Evolutionary conservation across 2,113 vertebrate species (phyloP).

Genomic region (Nannobrachium achirus): DNA sequence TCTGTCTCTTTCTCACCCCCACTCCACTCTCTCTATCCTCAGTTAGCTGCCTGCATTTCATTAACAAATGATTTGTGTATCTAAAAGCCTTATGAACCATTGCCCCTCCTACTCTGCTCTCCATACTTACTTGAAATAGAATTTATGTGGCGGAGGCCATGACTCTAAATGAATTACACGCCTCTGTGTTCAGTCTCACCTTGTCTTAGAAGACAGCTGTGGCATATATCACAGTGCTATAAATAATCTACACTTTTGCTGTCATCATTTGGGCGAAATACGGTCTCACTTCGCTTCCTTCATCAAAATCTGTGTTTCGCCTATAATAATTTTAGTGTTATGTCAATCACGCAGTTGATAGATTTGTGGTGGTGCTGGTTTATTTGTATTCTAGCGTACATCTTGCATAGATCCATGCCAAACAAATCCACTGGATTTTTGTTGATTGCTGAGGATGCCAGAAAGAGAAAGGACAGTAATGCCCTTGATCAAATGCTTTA

Average conservation of each 20-base stretch:
- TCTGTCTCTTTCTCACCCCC: background rate
- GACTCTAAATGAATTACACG: slow-evolving; percentile 28
- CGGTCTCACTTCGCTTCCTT: background rate
- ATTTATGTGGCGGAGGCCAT: background rate
- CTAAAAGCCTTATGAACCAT: slow-evolving; percentile 71
- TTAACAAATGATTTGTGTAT: slow-evolving; percentile 85
- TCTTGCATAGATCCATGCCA: too few species aligned
- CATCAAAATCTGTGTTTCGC: background rate
- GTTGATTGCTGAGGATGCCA: too few species aligned
- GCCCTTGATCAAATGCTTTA: too few species aligned
- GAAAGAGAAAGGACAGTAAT: too few species aligned
- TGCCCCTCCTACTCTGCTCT: slow-evolving; percentile 13
- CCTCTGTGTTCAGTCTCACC: background rate
- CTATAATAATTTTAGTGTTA: too few species aligned
- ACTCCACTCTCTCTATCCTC: slow-evolving; percentile 75
- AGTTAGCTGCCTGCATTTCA: slow-evolving; percentile 77
- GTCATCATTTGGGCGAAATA: background rate
- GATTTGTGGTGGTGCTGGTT: too few species aligned
- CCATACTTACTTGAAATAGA: slow-evolving; percentile 15
- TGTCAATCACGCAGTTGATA: too few species aligned
- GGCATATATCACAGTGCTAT: slow-evolving; percentile 1
- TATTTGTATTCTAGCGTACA: too few species aligned
- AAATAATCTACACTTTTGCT: background rate
- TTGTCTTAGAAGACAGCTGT: slow-evolving; percentile 5
- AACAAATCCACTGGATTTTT: too few species aligned